These are phyloP conservation scores for Malacoraja senta DNA, from an alignment of 2,797 vertebrate genomes.

Conservation along the genomic window DNA sequence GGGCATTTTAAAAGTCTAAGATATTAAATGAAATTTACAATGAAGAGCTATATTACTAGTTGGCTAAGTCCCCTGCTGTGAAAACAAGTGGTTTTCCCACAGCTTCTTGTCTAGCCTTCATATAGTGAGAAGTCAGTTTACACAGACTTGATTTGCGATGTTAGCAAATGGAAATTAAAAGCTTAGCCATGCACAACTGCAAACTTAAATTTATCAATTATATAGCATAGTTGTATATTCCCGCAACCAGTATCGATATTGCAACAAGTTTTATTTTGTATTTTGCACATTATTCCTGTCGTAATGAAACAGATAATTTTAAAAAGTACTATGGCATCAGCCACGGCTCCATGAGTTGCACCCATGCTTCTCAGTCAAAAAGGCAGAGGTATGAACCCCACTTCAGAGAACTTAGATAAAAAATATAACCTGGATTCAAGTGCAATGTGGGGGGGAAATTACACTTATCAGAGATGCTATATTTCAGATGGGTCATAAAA, in stretches of 20 bases:
- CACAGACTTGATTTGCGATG: not conserved
- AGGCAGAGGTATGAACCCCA: no score
- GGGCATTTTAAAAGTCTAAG: not conserved
- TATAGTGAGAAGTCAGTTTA: not conserved
- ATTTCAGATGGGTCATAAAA: no score
- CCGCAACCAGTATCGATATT: not conserved
- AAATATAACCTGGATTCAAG: no score
- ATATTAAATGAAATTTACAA: not conserved
- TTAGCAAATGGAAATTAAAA: not conserved
- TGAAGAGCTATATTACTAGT: not conserved
- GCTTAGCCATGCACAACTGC: not conserved
- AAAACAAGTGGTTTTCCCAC: not conserved
- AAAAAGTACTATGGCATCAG: not conserved
- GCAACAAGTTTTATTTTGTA: not conserved
- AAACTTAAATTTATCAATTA: conserved; percentile 3
- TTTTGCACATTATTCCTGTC: not conserved
- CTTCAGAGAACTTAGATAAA: no score
- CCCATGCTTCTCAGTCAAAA: no score
- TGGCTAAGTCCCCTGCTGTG: not conserved
- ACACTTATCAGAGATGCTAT: no score
- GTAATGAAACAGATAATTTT: not conserved
- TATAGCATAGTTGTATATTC: not conserved
- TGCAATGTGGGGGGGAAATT: no score
- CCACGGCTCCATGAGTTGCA: not conserved
- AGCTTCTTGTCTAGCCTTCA: not conserved